phyloP scores from a whole-genome alignment of 2,113 vertebrate species.

The Triplophysa dalaica region DNA sequence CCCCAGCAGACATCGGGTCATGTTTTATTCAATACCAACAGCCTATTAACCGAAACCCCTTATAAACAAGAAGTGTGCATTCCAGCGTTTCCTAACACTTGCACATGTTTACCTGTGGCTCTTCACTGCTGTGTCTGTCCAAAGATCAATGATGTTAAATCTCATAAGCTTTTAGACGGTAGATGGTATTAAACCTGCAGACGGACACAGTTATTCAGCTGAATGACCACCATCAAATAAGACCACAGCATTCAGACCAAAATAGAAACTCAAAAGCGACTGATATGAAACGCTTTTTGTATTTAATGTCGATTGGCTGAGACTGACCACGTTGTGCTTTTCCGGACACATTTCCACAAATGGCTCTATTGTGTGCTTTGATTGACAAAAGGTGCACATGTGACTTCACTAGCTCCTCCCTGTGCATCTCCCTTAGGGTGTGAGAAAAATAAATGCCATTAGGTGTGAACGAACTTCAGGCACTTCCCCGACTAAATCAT shows the following conservation, averaged over 20 bases:
- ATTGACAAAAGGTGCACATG: not conserved
- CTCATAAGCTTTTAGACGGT: not conserved
- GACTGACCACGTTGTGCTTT: too few species aligned
- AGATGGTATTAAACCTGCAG: not conserved
- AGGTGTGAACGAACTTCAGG: not conserved
- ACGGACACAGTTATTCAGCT: not conserved
- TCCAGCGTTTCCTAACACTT: not conserved
- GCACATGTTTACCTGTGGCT: not conserved
- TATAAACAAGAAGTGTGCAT: not conserved
- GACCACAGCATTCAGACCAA: too few species aligned
- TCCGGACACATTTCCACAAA: too few species aligned
- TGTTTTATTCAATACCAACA: conserved; percentile 2
- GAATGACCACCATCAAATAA: not conserved
- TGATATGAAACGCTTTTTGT: too few species aligned
- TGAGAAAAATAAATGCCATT: conserved; percentile 5
- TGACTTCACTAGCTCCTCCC: conserved; percentile 1
- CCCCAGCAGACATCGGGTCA: conserved; percentile 13
- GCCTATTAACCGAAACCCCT: not conserved
- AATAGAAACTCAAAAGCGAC: too few species aligned
- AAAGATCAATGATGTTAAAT: not conserved
- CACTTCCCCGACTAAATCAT: conserved; percentile 22
- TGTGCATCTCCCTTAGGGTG: not conserved
- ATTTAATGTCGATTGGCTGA: too few species aligned
- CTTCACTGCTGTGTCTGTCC: not conserved
- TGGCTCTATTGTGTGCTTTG: not conserved